phyloP scores from a whole-genome alignment of 1,140 invertebrate species.

The Trypoxylus dichotomus region DNA sequence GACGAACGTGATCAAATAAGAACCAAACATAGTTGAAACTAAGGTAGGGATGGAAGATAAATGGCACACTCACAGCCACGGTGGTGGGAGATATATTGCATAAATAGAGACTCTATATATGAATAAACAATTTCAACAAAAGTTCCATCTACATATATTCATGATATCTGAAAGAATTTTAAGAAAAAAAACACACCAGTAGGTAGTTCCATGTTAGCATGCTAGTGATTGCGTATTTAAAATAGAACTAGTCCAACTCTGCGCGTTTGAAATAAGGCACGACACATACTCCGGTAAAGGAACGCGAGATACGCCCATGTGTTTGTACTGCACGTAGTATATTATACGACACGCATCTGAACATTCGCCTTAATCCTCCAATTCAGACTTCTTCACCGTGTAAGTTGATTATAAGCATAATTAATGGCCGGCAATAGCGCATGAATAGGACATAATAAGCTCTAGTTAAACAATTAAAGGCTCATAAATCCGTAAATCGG shows the following conservation, averaged over 20 bases:
- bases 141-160: no score
- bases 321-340: background rate
- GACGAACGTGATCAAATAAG: no score
- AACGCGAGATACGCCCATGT: background rate
- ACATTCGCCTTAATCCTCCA: conserved; percentile 12
- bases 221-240: no score
- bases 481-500: conserved; percentile 27
- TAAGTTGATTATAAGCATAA: conserved; percentile 23
- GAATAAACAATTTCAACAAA: no score
- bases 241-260: no score
- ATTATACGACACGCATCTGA: conserved; percentile 9
- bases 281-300: background rate
- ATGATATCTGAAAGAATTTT: no score
- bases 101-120: no score
- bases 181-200: no score
- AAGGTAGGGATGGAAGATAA: no score
- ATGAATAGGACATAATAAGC: conserved; percentile 21
- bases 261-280: background rate
- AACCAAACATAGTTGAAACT: no score
- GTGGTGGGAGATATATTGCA: no score
- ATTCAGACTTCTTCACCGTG: conserved; percentile 21
- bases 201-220: background rate
- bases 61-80: no score
- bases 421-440: conserved; percentile 22
- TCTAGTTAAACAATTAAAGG: conserved; percentile 29